Evolutionary conservation across 2,113 vertebrate genomes (phyloP).

Genomic region (Paracanthobrama guichenoti): DNA sequence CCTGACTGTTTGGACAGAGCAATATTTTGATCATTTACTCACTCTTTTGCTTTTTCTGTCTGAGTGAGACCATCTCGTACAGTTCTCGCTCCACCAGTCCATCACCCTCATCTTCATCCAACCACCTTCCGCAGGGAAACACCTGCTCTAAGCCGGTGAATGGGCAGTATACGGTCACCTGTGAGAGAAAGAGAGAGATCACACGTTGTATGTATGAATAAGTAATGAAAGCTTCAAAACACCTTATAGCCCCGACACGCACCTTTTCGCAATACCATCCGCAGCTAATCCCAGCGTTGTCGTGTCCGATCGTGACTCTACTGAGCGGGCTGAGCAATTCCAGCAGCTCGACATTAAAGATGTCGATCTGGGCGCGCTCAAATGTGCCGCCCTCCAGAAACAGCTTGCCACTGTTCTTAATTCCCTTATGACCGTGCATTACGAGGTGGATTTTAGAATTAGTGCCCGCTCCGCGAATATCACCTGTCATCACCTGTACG

Average conservation of each 20-base stretch:
- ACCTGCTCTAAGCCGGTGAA: constrained; percentile 96
- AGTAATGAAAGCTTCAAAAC: not conserved
- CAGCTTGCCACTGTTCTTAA: constrained; percentile 92
- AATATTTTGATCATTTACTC: not conserved
- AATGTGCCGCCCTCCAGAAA: constrained; percentile 95
- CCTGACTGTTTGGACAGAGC: not conserved
- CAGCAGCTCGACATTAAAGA: constrained; percentile 91
- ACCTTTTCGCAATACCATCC: constrained; percentile 99
- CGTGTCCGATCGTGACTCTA: constrained; percentile 90
- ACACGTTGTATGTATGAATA: not conserved
- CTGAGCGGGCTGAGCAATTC: constrained; percentile 93
- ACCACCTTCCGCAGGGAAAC: constrained; percentile 90
- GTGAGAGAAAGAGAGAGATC: constrained; percentile 16
- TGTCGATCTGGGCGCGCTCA: constrained; percentile 87
- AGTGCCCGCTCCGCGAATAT: constrained; percentile 90
- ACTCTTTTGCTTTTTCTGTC: constrained; percentile 89
- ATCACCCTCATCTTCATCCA: constrained; percentile 93
- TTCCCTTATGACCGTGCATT: constrained; percentile 88
- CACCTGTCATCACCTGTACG: constrained; percentile 91
- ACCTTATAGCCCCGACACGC: constrained; percentile 44
- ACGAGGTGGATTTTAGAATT: constrained; percentile 96
- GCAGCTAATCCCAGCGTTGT: constrained; percentile 86
- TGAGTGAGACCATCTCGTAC: constrained; percentile 94
- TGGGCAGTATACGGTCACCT: constrained; percentile 93
- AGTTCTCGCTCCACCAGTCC: constrained; percentile 93